phyloP scores from a whole-genome alignment of 1,140 invertebrate species.

The Pygmarrhopalites habei region DNA sequence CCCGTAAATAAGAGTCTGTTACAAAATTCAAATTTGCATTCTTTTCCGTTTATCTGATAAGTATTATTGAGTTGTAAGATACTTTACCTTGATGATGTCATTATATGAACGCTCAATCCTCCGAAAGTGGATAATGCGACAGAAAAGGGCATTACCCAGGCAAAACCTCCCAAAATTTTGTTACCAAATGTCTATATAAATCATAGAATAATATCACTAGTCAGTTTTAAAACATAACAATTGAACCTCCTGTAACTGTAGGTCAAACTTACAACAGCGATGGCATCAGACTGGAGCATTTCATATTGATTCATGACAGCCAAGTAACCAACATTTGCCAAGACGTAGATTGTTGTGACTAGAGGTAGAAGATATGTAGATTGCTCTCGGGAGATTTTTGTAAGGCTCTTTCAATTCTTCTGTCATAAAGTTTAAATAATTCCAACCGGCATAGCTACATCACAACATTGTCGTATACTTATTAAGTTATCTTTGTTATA shows the following conservation, averaged over 20 bases:
- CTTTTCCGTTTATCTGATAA: neutral
- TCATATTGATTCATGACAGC: conserved; percentile 71
- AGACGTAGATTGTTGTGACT: conserved; percentile 78
- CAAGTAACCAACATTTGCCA: conserved; percentile 87
- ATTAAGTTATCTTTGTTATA: too few species aligned
- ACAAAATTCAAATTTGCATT: conserved; percentile 13
- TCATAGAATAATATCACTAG: too few species aligned
- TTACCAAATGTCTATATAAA: conserved; percentile 66
- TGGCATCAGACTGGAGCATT: conserved; percentile 74
- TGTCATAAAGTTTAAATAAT: conserved; percentile 72
- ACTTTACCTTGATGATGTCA: conserved; percentile 27
- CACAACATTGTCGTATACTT: too few species aligned
- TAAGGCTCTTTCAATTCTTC: conserved; percentile 90
- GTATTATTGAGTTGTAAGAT: neutral
- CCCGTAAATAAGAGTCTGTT: conserved; percentile 78
- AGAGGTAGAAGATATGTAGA: conserved; percentile 83
- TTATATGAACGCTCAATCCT: conserved; percentile 61
- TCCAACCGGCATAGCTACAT: conserved; percentile 17
- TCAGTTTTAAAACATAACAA: neutral
- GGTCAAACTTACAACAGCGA: conserved; percentile 66
- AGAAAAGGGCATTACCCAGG: conserved; percentile 83
- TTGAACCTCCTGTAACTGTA: too few species aligned
- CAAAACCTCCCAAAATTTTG: conserved; percentile 65
- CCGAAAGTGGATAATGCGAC: conserved; percentile 83
- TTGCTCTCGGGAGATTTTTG: conserved; percentile 81